These are phyloP conservation scores for Apamea crenata DNA, from an alignment of 2,888 invertebrate species.

Conservation along the genomic window DNA sequence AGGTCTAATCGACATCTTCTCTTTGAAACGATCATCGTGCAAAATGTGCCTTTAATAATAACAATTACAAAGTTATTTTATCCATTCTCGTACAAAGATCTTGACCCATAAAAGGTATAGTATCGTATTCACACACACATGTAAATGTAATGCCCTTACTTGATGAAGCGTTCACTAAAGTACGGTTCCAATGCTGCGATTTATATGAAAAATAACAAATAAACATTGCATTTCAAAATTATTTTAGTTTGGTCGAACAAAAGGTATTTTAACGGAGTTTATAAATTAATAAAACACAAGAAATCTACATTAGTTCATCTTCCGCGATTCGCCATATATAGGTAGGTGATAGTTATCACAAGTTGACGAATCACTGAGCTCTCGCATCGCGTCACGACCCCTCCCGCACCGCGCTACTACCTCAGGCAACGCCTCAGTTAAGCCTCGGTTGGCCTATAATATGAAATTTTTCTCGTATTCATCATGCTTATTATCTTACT, in stretches of 20 bases:
- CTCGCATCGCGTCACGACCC: too few relatives aligned
- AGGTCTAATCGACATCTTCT: conserved; percentile 5
- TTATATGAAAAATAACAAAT: neutral
- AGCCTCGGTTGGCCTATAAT: too few relatives aligned
- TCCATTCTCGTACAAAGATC: conserved; percentile 52
- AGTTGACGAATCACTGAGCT: too few relatives aligned
- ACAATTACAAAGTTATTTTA: conserved; percentile 39
- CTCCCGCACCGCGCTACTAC: too few relatives aligned
- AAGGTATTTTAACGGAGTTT: too few relatives aligned
- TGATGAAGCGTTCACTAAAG: conserved; percentile 53
- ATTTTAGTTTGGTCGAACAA: neutral
- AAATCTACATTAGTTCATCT: too few relatives aligned
- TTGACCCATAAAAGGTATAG: conserved; percentile 56
- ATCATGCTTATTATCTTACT: neutral
- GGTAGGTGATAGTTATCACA: too few relatives aligned
- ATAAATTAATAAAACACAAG: too few relatives aligned
- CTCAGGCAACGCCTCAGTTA: too few relatives aligned
- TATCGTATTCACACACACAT: conserved; percentile 45
- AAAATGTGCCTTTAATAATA: conserved; percentile 27
- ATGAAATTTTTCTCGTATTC: neutral
- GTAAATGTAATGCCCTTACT: conserved; percentile 33
- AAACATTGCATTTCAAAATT: neutral
- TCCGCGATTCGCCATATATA: too few relatives aligned
- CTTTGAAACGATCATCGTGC: neutral
- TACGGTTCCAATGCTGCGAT: conserved; percentile 23